A percentile compares a stretch with the other conserved stretches of the same genome.
Evolutionary conservation across 2,797 vertebrate species (phyloP).

Genomic region (Lepidocolaptes lacrymiger): DNA sequence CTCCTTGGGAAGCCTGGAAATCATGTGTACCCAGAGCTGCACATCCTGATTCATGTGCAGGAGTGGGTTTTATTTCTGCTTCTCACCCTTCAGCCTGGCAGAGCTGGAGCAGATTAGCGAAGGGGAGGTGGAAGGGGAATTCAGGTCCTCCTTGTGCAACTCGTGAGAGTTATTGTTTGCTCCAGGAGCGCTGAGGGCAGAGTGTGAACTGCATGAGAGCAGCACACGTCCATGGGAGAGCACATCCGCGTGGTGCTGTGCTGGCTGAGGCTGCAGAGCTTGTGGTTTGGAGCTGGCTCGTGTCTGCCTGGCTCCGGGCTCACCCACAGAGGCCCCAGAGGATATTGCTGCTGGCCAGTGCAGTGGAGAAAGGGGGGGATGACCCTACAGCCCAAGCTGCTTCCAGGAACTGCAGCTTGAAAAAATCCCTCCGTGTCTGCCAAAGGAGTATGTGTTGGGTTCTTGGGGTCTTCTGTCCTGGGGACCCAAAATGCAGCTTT

Average conservation of each 20-base stretch:
- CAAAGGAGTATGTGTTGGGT: fast-evolving
- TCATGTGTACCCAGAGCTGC: neutral
- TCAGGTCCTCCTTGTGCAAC: neutral
- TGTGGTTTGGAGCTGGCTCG: neutral
- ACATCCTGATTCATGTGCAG: neutral
- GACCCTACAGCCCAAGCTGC: neutral
- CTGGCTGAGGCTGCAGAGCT: neutral
- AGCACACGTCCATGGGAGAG: neutral
- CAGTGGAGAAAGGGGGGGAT: neutral
- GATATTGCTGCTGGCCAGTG: neutral
- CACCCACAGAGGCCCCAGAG: neutral
- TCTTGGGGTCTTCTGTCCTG: neutral
- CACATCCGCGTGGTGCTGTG: neutral
- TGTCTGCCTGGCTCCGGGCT: neutral
- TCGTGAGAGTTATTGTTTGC: neutral
- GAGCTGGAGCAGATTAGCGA: neutral
- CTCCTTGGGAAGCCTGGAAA: neutral
- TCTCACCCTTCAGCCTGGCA: neutral
- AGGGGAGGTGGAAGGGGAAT: neutral
- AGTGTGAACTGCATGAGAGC: neutral
- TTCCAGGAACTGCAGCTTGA: neutral
- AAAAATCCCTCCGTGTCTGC: fast-evolving
- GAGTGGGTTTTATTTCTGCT: neutral
- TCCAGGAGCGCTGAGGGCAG: neutral
- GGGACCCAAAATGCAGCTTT: neutral